Conservation (phyloP, 35 echinoderm and acorn worm species). For the Ophioderma brevispina region DNA sequence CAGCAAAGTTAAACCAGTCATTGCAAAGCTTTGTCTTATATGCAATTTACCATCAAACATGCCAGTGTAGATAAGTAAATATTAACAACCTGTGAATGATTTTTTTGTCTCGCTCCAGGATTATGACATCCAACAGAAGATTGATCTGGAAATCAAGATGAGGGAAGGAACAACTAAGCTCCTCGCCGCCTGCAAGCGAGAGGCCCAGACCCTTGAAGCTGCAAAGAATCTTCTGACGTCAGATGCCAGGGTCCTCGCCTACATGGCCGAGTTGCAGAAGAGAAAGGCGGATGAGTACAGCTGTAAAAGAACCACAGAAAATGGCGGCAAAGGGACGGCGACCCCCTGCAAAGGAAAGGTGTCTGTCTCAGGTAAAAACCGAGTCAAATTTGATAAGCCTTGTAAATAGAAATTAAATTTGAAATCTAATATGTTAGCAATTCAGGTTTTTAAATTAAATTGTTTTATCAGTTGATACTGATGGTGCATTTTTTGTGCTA, state of each 20-base stretch:
- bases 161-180: slow-evolving; percentile 89
- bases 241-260: slow-evolving; percentile 82
- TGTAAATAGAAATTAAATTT: too few relatives aligned
- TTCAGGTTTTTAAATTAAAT: too few relatives aligned
- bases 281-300: slow-evolving; percentile 87
- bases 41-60: too few relatives aligned
- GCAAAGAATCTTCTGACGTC: slow-evolving; percentile 89
- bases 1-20: too few relatives aligned
- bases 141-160: slow-evolving; percentile 99
- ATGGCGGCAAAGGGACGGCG: background rate
- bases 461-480: too few relatives aligned
- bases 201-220: slow-evolving; percentile 81
- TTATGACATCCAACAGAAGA: slow-evolving; percentile 99
- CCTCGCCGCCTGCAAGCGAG: slow-evolving; percentile 90
- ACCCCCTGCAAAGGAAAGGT: slow-evolving; percentile 78
- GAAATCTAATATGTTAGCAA: too few relatives aligned
- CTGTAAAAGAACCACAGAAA: slow-evolving; percentile 7
- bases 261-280: slow-evolving; percentile 91
- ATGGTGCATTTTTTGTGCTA: too few relatives aligned
- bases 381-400: too few relatives aligned
- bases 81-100: too few relatives aligned
- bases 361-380: slow-evolving; percentile 63
- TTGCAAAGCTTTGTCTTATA: too few relatives aligned
- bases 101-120: slow-evolving; percentile 53
- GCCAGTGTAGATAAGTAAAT: too few relatives aligned